A percentile compares a stretch with the other conserved stretches of the same genome.
Conservation (phyloP, 1,140 invertebrate genomes). For the Bacillus rossius region DNA sequence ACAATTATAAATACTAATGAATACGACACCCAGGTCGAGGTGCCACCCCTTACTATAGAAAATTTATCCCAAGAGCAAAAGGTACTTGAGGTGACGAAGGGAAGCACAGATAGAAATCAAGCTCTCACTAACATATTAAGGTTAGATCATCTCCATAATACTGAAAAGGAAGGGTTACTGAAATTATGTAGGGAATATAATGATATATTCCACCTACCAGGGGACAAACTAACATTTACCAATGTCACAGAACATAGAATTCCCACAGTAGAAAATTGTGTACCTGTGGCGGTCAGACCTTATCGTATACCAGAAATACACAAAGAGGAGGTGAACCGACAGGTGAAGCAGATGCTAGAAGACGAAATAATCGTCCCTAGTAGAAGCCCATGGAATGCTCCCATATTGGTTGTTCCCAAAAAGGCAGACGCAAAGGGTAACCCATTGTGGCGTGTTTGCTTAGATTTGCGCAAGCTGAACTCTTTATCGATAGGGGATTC, state of each 20-base stretch:
- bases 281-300: not conserved
- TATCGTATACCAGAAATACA: slow-evolving; percentile 6
- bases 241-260: slow-evolving; percentile 3
- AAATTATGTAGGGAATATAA: not conserved
- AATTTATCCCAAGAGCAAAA: too few relatives aligned
- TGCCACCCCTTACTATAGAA: too few relatives aligned
- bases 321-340: slow-evolving; percentile 1
- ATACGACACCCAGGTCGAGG: too few relatives aligned
- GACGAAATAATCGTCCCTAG: slow-evolving; percentile 7
- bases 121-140: too few relatives aligned
- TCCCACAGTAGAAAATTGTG: not conserved
- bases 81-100: too few relatives aligned
- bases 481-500: slow-evolving; percentile 32
- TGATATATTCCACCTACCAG: slow-evolving; percentile 12
- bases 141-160: slow-evolving; percentile 8
- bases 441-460: slow-evolving; percentile 16
- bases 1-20: too few relatives aligned
- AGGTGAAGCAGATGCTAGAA: slow-evolving; percentile 7
- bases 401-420: slow-evolving; percentile 11
- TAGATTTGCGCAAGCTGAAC: slow-evolving; percentile 43
- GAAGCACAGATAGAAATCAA: too few relatives aligned
- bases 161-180: not conserved
- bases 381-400: slow-evolving; percentile 1
- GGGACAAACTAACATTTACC: slow-evolving; percentile 8
- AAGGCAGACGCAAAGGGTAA: slow-evolving; percentile 7